Percentiles rank a stretch among this genome's conserved stretches.
Evolutionary conservation across 2,113 vertebrate genomes (phyloP).

Genomic region (Australoheros scitulus): DNA sequence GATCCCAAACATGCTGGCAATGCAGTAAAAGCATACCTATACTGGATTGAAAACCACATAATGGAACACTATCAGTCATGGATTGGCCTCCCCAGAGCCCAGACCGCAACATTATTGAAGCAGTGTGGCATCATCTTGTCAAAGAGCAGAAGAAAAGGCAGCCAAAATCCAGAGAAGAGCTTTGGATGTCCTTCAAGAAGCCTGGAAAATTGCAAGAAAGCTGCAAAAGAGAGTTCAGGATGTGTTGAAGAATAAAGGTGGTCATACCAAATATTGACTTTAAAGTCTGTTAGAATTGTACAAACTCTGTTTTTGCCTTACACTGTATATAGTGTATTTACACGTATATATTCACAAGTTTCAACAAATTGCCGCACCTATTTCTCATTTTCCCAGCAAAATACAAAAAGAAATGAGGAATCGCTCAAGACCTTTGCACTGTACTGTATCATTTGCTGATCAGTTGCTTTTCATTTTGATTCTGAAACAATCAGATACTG

Average conservation of each 20-base stretch:
- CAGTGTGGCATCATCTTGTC: not conserved
- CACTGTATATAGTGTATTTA: too few species aligned
- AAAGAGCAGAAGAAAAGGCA: not conserved
- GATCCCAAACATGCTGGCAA: not conserved
- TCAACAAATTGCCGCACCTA: too few species aligned
- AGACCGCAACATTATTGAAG: not conserved
- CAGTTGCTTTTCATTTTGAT: not conserved
- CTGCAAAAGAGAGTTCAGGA: not conserved
- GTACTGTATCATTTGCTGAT: not conserved
- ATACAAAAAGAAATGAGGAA: too few species aligned
- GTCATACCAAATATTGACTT: not conserved
- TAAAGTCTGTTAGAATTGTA: too few species aligned
- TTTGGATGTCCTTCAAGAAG: not conserved
- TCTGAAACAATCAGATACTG: not conserved
- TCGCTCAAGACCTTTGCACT: not conserved
- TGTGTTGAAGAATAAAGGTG: not conserved
- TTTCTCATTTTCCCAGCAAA: too few species aligned
- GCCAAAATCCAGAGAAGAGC: not conserved
- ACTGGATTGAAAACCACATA: not conserved
- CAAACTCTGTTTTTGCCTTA: too few species aligned
- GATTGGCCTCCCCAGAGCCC: not conserved
- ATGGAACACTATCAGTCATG: not conserved
- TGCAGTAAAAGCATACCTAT: not conserved
- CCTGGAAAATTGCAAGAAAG: not conserved
- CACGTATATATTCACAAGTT: too few species aligned